Conservation (phyloP, 2,888 invertebrate species). For the Eupithecia dodoneata region DNA sequence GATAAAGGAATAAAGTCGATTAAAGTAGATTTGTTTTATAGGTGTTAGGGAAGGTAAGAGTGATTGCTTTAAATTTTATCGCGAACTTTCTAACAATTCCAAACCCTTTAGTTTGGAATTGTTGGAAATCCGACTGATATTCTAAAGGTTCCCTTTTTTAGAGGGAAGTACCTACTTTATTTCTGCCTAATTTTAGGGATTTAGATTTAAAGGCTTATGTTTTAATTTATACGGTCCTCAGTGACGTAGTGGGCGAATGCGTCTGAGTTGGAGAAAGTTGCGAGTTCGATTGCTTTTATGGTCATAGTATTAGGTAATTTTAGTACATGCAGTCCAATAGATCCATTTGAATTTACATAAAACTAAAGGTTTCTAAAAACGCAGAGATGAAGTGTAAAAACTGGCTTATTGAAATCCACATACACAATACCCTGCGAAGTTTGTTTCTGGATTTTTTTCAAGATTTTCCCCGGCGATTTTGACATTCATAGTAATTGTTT, state of each 20-base stretch:
- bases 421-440: too few relatives aligned
- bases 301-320: neutral
- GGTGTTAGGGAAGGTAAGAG: conserved; percentile 42
- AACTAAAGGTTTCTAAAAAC: neutral
- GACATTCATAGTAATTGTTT: too few relatives aligned
- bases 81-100: conserved; percentile 19
- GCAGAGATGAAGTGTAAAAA: too few relatives aligned
- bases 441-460: too few relatives aligned
- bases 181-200: neutral
- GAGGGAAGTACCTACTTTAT: neutral
- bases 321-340: neutral
- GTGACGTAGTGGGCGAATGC: too few relatives aligned
- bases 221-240: neutral
- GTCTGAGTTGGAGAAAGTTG: too few relatives aligned
- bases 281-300: too few relatives aligned
- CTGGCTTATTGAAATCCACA: too few relatives aligned
- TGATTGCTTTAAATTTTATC: conserved; percentile 42
- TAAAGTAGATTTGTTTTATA: conserved; percentile 51
- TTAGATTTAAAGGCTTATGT: neutral
- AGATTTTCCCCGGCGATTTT: too few relatives aligned
- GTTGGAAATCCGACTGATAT: conserved; percentile 15
- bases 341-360: neutral
- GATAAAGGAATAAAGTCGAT: conserved; percentile 61
- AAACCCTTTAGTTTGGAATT: conserved; percentile 37
- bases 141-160: neutral